Conservation (phyloP, 2,888 invertebrate species). For the Harpagoxenus sublaevis region DNA sequence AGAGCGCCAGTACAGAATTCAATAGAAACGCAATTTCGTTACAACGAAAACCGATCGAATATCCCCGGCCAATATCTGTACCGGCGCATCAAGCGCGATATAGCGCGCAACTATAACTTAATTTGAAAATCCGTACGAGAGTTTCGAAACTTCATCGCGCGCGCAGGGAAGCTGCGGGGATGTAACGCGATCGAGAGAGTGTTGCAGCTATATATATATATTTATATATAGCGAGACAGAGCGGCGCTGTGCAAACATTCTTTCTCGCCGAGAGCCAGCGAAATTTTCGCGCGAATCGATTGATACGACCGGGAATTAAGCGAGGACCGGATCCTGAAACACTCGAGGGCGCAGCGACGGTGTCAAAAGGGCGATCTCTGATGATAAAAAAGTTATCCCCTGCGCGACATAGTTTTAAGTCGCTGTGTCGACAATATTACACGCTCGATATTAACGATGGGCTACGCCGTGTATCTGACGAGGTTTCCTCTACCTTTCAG, state of each 20-base stretch:
- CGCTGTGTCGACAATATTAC: slow-evolving; percentile 61
- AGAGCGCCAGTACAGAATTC: slow-evolving; percentile 14
- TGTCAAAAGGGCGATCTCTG: slow-evolving; percentile 54
- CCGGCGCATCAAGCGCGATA: slow-evolving; percentile 39
- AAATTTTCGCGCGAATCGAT: slow-evolving; percentile 18
- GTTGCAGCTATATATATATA: not conserved
- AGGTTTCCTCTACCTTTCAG: slow-evolving; percentile 90
- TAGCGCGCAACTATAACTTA: slow-evolving; percentile 38
- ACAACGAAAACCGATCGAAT: slow-evolving; percentile 46
- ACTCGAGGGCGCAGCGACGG: slow-evolving; percentile 49
- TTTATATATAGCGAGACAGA: slow-evolving; percentile 11
- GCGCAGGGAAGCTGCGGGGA: slow-evolving; percentile 2
- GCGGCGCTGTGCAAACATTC: slow-evolving; percentile 43
- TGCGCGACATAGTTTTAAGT: slow-evolving; percentile 59
- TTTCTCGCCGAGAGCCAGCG: not conserved
- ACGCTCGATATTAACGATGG: slow-evolving; percentile 71
- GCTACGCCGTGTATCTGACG: slow-evolving; percentile 83
- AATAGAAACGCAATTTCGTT: slow-evolving; percentile 45
- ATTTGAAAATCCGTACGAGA: slow-evolving; percentile 49
- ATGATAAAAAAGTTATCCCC: slow-evolving; percentile 52
- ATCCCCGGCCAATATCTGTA: slow-evolving; percentile 41
- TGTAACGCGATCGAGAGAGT: slow-evolving; percentile 30
- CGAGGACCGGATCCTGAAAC: slow-evolving; percentile 38
- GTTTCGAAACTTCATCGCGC: slow-evolving; percentile 36
- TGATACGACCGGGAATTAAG: slow-evolving; percentile 14